These are phyloP conservation scores for Syrrhaptes paradoxus DNA, from an alignment of 2,113 vertebrate genomes.

Conservation along the genomic window DNA sequence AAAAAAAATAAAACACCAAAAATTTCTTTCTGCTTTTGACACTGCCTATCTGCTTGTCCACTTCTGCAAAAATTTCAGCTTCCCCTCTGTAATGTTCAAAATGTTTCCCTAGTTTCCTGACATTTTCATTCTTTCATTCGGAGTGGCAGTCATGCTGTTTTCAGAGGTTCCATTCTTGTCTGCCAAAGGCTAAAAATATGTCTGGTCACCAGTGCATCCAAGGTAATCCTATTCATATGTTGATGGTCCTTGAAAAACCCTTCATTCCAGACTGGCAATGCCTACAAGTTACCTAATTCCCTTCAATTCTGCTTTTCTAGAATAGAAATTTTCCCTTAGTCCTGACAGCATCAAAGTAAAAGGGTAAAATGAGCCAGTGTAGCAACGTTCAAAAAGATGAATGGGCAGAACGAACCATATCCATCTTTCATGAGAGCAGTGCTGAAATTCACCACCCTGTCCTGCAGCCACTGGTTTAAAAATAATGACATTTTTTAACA, in stretches of 20 bases:
- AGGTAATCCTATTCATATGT: slow-evolving; percentile 46
- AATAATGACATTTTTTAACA: background rate
- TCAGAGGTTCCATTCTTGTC: background rate
- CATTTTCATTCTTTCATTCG: background rate
- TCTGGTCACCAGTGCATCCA: slow-evolving; percentile 44
- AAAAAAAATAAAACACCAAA: no score
- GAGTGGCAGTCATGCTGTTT: background rate
- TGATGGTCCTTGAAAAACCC: slow-evolving; percentile 39
- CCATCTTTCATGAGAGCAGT: background rate
- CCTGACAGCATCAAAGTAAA: background rate
- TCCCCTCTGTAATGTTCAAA: background rate
- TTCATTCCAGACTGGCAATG: slow-evolving; percentile 19
- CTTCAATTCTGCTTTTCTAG: background rate
- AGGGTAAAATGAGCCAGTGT: background rate
- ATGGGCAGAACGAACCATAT: background rate
- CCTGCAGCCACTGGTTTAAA: background rate
- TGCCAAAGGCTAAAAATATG: slow-evolving; percentile 49
- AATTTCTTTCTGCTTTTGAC: background rate
- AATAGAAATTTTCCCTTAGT: background rate
- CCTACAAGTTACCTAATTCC: background rate
- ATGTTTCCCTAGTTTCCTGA: background rate
- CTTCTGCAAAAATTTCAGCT: background rate
- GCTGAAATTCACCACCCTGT: background rate
- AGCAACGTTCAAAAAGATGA: background rate
- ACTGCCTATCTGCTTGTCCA: background rate